Percentiles rank a stretch among this genome's conserved stretches.
These are phyloP conservation scores for Deroplatys truncata DNA, from an alignment of 2,888 invertebrate genomes.

Conservation along the genomic window DNA sequence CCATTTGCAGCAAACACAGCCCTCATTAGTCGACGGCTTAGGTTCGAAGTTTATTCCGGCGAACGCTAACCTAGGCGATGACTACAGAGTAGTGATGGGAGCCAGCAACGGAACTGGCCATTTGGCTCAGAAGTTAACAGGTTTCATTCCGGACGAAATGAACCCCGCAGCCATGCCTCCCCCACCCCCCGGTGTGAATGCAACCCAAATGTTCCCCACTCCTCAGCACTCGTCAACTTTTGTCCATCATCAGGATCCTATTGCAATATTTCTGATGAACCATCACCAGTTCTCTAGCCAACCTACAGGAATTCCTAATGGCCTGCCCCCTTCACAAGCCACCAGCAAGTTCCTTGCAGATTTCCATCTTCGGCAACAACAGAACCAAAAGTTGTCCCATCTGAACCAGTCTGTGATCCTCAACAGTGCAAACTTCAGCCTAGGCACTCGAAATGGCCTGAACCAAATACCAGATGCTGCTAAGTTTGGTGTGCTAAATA, in stretches of 20 bases:
- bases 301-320: conserved; percentile 20
- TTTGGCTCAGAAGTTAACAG: not conserved
- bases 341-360: conserved; percentile 27
- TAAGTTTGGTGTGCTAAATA: not conserved
- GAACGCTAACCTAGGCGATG: not conserved
- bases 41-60: not conserved
- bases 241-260: not conserved
- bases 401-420: not conserved
- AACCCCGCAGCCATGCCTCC: conserved; percentile 38
- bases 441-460: not conserved
- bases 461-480: not conserved
- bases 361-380: conserved; percentile 21
- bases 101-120: not conserved
- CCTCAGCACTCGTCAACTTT: not conserved
- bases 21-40: no score
- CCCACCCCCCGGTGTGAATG: conserved; percentile 35
- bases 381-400: not conserved
- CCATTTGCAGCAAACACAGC: not conserved
- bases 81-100: not conserved
- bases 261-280: not conserved
- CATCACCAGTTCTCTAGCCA: not conserved
- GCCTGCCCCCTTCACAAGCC: conserved; percentile 18
- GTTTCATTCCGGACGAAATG: conserved; percentile 14
- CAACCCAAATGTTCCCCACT: not conserved
- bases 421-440: not conserved